A percentile compares a stretch with the other conserved stretches of the same genome.
Evolutionary conservation across 1,140 invertebrate genomes (phyloP).

Genomic region (Temnothorax nylanderi): DNA sequence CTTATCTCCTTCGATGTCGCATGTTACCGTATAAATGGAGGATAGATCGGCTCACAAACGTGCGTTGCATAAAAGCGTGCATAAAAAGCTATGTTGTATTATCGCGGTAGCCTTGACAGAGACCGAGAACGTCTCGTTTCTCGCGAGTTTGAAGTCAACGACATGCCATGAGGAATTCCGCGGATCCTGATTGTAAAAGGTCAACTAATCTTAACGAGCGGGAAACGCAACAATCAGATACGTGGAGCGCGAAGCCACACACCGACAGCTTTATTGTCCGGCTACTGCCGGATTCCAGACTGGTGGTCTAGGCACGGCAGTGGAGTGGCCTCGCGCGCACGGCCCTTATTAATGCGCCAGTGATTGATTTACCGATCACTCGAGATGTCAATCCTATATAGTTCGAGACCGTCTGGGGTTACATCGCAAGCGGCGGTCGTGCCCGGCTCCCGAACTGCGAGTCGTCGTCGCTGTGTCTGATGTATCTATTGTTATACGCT

Average conservation of each 20-base stretch:
- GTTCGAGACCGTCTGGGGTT: background rate
- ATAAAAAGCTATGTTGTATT: constrained; percentile 5
- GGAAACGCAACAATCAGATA: background rate
- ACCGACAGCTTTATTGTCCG: background rate
- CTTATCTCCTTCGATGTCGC: constrained; percentile 9
- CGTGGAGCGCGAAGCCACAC: background rate
- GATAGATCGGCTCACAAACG: constrained; percentile 18
- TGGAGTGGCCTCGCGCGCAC: background rate
- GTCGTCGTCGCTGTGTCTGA: constrained; percentile 34
- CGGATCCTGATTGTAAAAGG: background rate
- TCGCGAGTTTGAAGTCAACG: constrained; percentile 23
- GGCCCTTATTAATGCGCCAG: constrained; percentile 27
- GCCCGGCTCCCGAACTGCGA: constrained; percentile 19
- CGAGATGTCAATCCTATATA: constrained; percentile 50
- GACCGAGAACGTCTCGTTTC: constrained; percentile 35
- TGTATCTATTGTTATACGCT: constrained; percentile 55
- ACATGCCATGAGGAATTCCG: background rate
- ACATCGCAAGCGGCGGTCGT: background rate
- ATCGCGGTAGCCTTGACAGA: constrained; percentile 37
- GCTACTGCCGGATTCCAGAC: background rate
- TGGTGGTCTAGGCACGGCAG: background rate
- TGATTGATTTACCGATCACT: constrained; percentile 53
- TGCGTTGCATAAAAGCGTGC: too few relatives aligned
- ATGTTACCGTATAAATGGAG: background rate
- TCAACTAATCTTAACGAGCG: constrained; percentile 29